phyloP scores from a whole-genome alignment of 2,113 vertebrate genomes.

The Ginglymostoma cirratum region DNA sequence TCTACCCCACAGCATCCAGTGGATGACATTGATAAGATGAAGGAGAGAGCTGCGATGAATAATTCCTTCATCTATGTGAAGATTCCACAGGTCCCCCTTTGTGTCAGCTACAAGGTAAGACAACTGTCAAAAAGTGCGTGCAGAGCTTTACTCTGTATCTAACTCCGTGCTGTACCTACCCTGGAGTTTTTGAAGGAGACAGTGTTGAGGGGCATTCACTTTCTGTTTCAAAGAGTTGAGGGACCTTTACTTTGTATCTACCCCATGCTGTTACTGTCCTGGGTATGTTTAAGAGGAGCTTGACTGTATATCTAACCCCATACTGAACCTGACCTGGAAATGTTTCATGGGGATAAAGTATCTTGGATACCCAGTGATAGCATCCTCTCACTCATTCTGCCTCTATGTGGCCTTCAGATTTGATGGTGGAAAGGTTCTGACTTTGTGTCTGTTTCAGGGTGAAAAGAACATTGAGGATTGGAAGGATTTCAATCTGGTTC shows the following conservation, averaged over 20 bases:
- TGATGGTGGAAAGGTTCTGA: not conserved
- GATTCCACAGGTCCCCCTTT: conserved; percentile 95
- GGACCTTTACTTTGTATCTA: not conserved
- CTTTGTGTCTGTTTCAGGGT: conserved; percentile 56
- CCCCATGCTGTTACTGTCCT: no score
- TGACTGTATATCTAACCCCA: not conserved
- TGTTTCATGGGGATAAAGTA: not conserved
- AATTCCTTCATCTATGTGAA: conserved; percentile 99
- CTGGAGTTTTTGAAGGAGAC: not conserved
- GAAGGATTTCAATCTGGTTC: conserved; percentile 90
- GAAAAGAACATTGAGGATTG: conserved; percentile 97
- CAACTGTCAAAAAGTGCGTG: not conserved
- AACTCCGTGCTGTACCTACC: not conserved
- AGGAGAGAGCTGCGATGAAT: conserved; percentile 96
- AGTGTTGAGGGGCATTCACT: not conserved
- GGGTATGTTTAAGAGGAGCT: not conserved
- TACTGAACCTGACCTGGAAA: not conserved
- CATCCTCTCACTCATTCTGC: not conserved
- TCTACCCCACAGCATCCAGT: conserved; percentile 75
- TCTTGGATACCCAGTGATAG: not conserved
- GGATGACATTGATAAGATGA: conserved; percentile 98
- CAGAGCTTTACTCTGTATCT: not conserved
- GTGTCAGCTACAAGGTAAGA: conserved; percentile 94
- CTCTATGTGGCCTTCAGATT: not conserved
- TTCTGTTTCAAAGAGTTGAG: not conserved